Evolutionary conservation across 2,797 vertebrate species (phyloP), one percentile per base, ranked within the genome.

Genomic region (Mormyrops attenuatus): DNA sequence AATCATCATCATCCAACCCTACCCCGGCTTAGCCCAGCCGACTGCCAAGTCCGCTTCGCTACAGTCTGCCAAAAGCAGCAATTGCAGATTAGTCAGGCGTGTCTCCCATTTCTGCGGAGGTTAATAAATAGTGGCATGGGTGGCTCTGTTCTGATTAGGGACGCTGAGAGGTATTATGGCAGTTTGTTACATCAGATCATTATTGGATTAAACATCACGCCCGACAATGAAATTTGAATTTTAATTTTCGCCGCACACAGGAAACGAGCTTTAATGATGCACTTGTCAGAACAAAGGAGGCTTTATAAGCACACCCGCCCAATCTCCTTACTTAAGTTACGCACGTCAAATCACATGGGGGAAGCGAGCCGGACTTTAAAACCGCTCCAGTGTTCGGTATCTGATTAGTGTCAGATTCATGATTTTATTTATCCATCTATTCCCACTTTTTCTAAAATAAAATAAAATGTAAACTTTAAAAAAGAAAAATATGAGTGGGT

Each of bases 111-210:
- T 96, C 96, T 95, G 93, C 95, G 95, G 95, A 96, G 95, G 95
- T 96, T 97, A 97, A 97, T 96, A 96, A 96, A 96, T 93, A 96
- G 94, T 95, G 96, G 96, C 96, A 96, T 95, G 94, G 95, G 95
- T 95, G 96, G 96, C 95, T 96, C 96, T 95, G 92, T 95, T 96
- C 96, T 96, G 95, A 97, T 97, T 97, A 97, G 96, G 94, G 95
- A 94, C 95, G 95, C 94, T 95, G 95, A 96, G 95, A 96, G 95
- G 96, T 95, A 94, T 95, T 94, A 95, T 94, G 95, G 95, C 95
- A 89, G 89, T 95, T 96, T 91, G 94, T 93, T 96, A 95, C 94
- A 92, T 69, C 93, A 95, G 93, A 95, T 96, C 94, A 95, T 96
- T 96, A 96, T 94, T 95, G 95, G 95, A 96, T 95, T 96, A 96